Conservation (phyloP, 2,113 vertebrate species). For the Calidris pugnax region DNA sequence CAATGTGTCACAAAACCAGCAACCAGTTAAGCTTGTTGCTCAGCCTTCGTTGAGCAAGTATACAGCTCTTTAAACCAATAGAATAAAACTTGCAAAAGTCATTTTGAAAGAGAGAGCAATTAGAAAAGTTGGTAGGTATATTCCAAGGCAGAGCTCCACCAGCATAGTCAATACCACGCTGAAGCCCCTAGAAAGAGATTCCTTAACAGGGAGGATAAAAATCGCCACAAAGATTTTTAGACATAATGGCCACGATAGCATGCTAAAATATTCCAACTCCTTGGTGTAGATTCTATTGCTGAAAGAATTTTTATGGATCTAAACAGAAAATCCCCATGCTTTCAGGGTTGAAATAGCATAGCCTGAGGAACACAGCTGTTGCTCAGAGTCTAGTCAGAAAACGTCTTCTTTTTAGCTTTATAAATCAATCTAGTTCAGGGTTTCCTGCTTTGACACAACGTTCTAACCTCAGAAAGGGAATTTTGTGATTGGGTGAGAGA, state of each 20-base stretch:
- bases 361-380: neutral
- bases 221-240: neutral
- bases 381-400: neutral
- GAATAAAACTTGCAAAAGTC: neutral
- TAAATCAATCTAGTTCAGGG: neutral
- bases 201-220: neutral
- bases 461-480: neutral
- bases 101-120: neutral
- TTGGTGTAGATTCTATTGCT: neutral
- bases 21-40: neutral
- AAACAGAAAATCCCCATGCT: neutral
- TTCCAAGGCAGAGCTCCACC: neutral
- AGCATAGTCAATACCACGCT: neutral
- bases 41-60: fast-evolving
- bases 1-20: neutral
- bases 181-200: neutral
- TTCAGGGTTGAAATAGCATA: neutral
- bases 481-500: neutral
- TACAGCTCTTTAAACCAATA: neutral
- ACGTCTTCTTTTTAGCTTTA: neutral
- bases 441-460: neutral
- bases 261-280: neutral
- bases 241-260: neutral
- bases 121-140: neutral
- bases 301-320: neutral